phyloP scores from a whole-genome alignment of 2,113 vertebrate species.

The Shinisaurus crocodilurus region DNA sequence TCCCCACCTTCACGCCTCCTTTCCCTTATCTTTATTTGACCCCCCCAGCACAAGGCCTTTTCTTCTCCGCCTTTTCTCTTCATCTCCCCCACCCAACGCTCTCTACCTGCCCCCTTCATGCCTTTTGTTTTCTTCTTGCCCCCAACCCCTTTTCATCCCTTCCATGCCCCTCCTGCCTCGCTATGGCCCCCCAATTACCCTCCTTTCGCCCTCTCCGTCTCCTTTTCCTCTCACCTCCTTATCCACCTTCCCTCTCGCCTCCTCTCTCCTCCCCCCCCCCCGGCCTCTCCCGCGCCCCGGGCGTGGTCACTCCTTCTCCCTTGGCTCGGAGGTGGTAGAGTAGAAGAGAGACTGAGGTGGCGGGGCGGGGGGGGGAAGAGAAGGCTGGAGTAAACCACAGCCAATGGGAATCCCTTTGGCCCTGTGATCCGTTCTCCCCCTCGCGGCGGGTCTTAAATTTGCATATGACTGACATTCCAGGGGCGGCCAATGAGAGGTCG shows the following conservation, averaged over 20 bases:
- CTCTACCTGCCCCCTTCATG: not conserved
- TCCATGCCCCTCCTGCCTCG: not conserved
- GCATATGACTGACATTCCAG: conserved; percentile 33
- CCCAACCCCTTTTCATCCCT: not conserved
- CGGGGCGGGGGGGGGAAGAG: not conserved
- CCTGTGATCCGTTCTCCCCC: conserved; percentile 12
- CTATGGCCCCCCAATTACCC: not conserved
- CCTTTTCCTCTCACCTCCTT: not conserved
- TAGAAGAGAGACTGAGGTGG: not conserved
- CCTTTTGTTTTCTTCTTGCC: too few relatives aligned
- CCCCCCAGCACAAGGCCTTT: not conserved
- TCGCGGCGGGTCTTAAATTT: not conserved
- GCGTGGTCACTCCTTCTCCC: conserved; percentile 49
- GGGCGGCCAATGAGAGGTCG: conserved; percentile 20
- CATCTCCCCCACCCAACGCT: too few relatives aligned
- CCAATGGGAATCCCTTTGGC: conserved; percentile 17
- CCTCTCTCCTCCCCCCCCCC: conserved; percentile 45
- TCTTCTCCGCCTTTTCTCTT: not conserved
- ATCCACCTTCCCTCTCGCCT: not conserved
- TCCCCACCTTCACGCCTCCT: not conserved
- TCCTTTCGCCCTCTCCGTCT: not conserved
- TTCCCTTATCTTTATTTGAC: not conserved
- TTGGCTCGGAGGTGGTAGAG: not conserved
- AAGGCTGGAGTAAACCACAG: conserved; percentile 31
- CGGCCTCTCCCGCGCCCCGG: conserved; percentile 37